Evolutionary conservation across 2,113 vertebrate genomes (phyloP).

Genomic region (Collichthys lucidus): DNA sequence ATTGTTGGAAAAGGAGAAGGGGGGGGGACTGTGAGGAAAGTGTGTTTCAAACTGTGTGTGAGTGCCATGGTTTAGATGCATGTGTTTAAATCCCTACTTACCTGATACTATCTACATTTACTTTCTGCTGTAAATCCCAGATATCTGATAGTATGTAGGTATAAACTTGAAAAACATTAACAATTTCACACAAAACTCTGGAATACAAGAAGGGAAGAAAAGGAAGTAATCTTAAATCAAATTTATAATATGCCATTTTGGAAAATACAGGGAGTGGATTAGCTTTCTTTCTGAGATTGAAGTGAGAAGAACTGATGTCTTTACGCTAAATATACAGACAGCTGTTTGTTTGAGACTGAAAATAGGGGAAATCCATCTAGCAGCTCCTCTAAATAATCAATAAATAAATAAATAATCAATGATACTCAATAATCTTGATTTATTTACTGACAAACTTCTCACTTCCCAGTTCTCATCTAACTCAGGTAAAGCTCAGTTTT

Average conservation of each 20-base stretch:
- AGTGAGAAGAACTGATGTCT: background rate
- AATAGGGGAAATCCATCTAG: background rate
- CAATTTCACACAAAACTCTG: background rate
- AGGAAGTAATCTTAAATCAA: background rate
- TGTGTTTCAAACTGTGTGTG: slow-evolving; percentile 32
- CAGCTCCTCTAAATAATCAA: background rate
- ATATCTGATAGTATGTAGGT: background rate
- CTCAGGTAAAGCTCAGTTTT: background rate
- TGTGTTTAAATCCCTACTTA: background rate
- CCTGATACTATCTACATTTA: slow-evolving; percentile 7
- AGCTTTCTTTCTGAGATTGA: background rate
- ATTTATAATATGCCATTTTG: background rate
- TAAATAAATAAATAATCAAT: too few species aligned
- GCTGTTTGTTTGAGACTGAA: background rate
- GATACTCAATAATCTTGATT: background rate
- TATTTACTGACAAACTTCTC: too few species aligned
- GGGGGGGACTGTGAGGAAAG: slow-evolving; percentile 19
- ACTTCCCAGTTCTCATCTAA: background rate
- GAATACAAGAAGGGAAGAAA: background rate
- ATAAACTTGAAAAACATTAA: background rate
- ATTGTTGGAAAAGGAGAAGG: slow-evolving; percentile 58
- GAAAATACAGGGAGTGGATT: background rate
- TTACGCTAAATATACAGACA: background rate
- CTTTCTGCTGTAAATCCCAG: background rate
- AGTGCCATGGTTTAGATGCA: background rate